A percentile compares a stretch with the other conserved stretches of the same genome.
These are phyloP conservation scores for Halcyon chelicuti DNA, from an alignment of 2,797 vertebrate species.

Conservation along the genomic window DNA sequence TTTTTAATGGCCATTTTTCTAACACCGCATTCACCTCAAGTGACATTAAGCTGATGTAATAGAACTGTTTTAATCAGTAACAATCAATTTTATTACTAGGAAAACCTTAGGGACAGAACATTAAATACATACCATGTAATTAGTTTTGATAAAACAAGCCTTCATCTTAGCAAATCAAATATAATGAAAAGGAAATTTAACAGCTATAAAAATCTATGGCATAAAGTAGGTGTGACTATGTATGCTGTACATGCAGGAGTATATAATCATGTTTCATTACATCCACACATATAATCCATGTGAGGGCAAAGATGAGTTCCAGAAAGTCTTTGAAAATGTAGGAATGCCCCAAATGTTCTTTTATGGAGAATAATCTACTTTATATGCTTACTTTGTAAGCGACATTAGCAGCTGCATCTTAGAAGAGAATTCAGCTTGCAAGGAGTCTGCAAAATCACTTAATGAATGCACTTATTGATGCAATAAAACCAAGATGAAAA, in stretches of 20 bases:
- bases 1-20: slow-evolving; percentile 44
- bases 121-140: slow-evolving; percentile 73
- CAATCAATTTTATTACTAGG: slow-evolving; percentile 71
- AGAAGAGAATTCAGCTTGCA: not conserved
- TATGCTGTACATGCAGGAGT: not conserved
- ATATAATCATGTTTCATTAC: not conserved
- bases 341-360: not conserved
- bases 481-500: slow-evolving; percentile 8
- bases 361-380: not conserved
- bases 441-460: not conserved
- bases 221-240: slow-evolving; percentile 35
- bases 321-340: not conserved
- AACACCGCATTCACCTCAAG: slow-evolving; percentile 28
- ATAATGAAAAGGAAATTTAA: slow-evolving; percentile 72
- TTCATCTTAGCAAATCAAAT: slow-evolving; percentile 67
- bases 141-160: slow-evolving; percentile 73
- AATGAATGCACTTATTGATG: slow-evolving; percentile 1
- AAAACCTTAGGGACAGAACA: slow-evolving; percentile 71
- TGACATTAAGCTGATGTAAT: slow-evolving; percentile 72
- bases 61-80: slow-evolving; percentile 72
- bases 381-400: not conserved
- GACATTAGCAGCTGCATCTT: not conserved
- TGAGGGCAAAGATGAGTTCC: not conserved
- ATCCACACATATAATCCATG: not conserved
- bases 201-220: slow-evolving; percentile 44